Evolutionary conservation across 2,113 vertebrate genomes (phyloP).

Genomic region (Protomyctophum bolini): DNA sequence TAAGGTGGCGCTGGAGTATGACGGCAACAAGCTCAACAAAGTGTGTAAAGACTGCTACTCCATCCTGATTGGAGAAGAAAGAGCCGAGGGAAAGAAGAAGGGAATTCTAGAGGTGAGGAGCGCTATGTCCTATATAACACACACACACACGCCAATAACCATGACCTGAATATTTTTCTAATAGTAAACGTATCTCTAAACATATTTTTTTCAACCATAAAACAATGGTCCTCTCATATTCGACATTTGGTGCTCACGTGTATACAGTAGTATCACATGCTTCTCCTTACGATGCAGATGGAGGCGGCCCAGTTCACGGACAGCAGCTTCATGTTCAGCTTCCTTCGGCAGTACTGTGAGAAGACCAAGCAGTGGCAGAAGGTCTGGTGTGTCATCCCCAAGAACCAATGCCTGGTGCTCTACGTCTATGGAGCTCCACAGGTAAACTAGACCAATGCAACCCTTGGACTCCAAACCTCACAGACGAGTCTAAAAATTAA

Average conservation of each 20-base stretch:
- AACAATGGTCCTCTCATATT: not conserved
- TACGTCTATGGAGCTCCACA: constrained; percentile 96
- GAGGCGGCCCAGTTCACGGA: constrained; percentile 93
- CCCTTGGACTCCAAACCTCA: too few relatives aligned
- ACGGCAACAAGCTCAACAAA: constrained; percentile 89
- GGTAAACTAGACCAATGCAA: constrained; percentile 71
- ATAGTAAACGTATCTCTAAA: too few relatives aligned
- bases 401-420: constrained; percentile 92
- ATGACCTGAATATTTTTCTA: too few relatives aligned
- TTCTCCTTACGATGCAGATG: constrained; percentile 76
- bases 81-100: constrained; percentile 83
- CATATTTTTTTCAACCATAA: too few relatives aligned
- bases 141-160: too few relatives aligned
- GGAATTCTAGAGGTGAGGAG: constrained; percentile 91
- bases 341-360: constrained; percentile 96
- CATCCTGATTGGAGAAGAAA: constrained; percentile 85
- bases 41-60: constrained; percentile 94
- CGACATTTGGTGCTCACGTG: not conserved
- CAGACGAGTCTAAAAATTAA: too few relatives aligned
- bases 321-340: constrained; percentile 93
- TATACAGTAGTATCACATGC: not conserved
- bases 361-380: constrained; percentile 96
- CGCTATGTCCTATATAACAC: not conserved
- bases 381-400: constrained; percentile 95
- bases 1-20: constrained; percentile 90